Evolutionary conservation across 2,113 vertebrate species (phyloP).

Genomic region (Gymnobelideus leadbeateri): DNA sequence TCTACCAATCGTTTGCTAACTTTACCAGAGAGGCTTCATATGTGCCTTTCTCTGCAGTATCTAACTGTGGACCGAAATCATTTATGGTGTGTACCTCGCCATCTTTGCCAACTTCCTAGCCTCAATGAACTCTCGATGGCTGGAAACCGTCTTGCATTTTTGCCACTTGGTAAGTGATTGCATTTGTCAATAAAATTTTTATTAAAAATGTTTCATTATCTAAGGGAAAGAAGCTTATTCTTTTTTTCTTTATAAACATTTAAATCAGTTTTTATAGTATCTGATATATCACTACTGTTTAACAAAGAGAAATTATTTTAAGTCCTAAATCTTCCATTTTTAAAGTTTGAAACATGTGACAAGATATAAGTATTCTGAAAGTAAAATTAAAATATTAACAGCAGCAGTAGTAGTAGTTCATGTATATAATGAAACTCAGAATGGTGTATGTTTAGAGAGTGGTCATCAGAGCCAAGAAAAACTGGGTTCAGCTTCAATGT

Average conservation of each 20-base stretch:
- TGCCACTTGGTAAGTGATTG: constrained; percentile 91
- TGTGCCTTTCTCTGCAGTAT: constrained; percentile 95
- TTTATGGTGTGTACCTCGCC: constrained; percentile 91
- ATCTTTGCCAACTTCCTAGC: constrained; percentile 94
- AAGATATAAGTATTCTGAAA: background rate
- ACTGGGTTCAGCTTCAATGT: background rate
- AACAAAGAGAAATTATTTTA: constrained; percentile 17
- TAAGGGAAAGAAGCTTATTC: background rate
- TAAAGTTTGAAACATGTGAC: background rate
- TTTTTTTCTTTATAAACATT: background rate
- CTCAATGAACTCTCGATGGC: constrained; percentile 98
- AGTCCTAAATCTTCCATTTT: background rate
- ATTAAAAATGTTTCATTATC: background rate
- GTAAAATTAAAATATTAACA: background rate
- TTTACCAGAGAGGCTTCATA: constrained; percentile 92
- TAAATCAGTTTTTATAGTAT: background rate
- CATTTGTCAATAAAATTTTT: background rate
- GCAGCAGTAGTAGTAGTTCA: background rate
- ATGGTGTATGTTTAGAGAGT: background rate
- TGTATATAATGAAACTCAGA: background rate
- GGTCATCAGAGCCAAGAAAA: background rate
- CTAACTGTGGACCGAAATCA: constrained; percentile 94
- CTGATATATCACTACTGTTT: background rate
- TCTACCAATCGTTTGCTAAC: constrained; percentile 93
- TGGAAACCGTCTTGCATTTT: constrained; percentile 92